Evolutionary conservation across 2,888 invertebrate genomes (phyloP).

Genomic region (Arctia plantaginis): DNA sequence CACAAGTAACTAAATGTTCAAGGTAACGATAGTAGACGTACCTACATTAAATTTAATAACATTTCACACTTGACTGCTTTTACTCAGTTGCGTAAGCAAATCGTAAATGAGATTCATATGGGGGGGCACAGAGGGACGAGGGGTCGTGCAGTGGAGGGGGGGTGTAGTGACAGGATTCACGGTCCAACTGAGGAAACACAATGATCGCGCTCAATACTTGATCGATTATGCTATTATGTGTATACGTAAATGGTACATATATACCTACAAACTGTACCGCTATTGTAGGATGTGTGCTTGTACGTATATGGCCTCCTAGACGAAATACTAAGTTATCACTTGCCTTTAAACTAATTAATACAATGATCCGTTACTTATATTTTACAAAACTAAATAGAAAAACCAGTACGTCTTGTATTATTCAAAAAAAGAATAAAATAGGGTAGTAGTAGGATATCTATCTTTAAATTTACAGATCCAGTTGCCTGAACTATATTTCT

Average conservation of each 20-base stretch:
- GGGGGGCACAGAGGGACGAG: slow-evolving; percentile 55
- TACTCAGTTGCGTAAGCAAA: slow-evolving; percentile 83
- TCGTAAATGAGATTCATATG: slow-evolving; percentile 83
- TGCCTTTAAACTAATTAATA: not conserved
- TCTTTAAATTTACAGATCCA: not conserved
- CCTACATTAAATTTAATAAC: slow-evolving; percentile 65
- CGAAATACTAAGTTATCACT: slow-evolving; percentile 7
- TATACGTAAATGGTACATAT: slow-evolving; percentile 55
- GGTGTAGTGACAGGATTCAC: slow-evolving; percentile 84
- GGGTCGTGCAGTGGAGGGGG: slow-evolving; percentile 47
- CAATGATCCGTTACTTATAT: not conserved
- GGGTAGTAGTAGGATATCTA: not conserved
- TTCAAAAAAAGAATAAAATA: not conserved
- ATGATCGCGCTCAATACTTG: slow-evolving; percentile 84
- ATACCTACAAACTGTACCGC: slow-evolving; percentile 18
- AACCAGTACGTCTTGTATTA: not conserved
- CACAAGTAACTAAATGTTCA: not conserved
- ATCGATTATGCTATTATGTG: slow-evolving; percentile 83
- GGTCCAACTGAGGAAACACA: slow-evolving; percentile 83
- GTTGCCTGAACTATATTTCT: not conserved
- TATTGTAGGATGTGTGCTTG: slow-evolving; percentile 17
- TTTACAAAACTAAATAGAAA: not conserved
- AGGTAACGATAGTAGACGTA: slow-evolving; percentile 38
- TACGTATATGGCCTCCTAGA: slow-evolving; percentile 21
- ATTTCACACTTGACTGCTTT: slow-evolving; percentile 76